These are phyloP conservation scores for Emydura subglobosa DNA, from an alignment of 2,113 vertebrate species.

Conservation along the genomic window DNA sequence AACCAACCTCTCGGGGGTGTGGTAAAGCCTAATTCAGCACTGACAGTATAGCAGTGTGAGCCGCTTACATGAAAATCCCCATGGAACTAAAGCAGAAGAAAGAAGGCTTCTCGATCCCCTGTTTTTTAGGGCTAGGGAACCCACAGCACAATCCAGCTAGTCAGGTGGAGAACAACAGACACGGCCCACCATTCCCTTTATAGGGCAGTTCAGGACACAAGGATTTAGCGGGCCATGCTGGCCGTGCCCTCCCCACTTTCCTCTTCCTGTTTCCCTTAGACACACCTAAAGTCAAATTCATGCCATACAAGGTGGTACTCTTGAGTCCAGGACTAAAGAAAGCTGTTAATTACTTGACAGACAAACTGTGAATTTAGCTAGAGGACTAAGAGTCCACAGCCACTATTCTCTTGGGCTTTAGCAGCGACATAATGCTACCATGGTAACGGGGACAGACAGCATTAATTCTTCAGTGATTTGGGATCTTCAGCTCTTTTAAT, in stretches of 20 bases:
- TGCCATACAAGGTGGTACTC: neutral
- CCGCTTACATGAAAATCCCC: neutral
- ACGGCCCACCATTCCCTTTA: no score
- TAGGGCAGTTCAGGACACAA: neutral
- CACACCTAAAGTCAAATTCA: neutral
- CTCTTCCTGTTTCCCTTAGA: neutral
- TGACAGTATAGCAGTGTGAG: neutral
- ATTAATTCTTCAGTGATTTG: neutral
- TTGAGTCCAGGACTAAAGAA: neutral
- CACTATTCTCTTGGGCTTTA: neutral
- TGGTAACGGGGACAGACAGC: neutral
- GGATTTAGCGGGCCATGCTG: neutral
- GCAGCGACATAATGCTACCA: neutral
- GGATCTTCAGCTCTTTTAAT: neutral
- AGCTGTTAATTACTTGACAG: neutral
- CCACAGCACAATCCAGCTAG: neutral
- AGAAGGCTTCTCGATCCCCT: neutral
- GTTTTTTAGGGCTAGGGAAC: neutral
- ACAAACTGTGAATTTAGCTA: neutral
- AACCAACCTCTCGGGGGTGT: neutral
- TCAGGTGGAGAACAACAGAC: neutral
- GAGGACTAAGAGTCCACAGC: neutral
- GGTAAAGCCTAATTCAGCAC: neutral
- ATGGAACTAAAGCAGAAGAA: neutral
- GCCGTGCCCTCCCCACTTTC: neutral